Conservation (phyloP, 2,888 invertebrate genomes). For the Parnassius glacialis region DNA sequence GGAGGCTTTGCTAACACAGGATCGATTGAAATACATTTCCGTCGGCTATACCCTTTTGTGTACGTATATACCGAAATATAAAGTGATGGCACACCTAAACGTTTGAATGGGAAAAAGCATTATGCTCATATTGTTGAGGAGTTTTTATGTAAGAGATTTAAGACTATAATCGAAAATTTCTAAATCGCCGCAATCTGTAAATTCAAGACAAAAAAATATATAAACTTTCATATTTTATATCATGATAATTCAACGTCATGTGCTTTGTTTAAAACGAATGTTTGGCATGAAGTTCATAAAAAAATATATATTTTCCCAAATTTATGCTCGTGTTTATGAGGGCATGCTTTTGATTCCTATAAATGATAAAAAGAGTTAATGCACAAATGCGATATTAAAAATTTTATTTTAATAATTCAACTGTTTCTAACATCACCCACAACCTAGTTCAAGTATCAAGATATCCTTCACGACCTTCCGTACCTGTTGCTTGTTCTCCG, state of each 20-base stretch:
- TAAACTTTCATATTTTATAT: no score
- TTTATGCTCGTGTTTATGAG: no score
- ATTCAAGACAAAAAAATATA: no score
- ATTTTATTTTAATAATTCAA: neutral
- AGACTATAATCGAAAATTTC: no score
- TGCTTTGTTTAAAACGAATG: no score
- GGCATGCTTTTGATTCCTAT: no score
- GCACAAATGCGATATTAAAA: neutral
- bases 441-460: constrained; percentile 28
- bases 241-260: no score
- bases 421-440: neutral
- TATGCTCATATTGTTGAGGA: no score
- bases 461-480: constrained; percentile 57
- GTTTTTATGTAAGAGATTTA: no score
- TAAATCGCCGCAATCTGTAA: no score
- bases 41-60: constrained; percentile 11
- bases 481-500: constrained; percentile 73
- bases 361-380: neutral
- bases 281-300: no score
- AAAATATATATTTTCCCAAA: no score
- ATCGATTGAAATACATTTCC: constrained; percentile 31
- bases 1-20: constrained; percentile 45
- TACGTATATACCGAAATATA: constrained; percentile 6
- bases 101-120: constrained; percentile 5
- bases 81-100: constrained; percentile 8